A percentile compares a stretch with the other conserved stretches of the same genome.
Conservation (phyloP, 1,140 invertebrate species). For the Hesperophylax magnus region DNA sequence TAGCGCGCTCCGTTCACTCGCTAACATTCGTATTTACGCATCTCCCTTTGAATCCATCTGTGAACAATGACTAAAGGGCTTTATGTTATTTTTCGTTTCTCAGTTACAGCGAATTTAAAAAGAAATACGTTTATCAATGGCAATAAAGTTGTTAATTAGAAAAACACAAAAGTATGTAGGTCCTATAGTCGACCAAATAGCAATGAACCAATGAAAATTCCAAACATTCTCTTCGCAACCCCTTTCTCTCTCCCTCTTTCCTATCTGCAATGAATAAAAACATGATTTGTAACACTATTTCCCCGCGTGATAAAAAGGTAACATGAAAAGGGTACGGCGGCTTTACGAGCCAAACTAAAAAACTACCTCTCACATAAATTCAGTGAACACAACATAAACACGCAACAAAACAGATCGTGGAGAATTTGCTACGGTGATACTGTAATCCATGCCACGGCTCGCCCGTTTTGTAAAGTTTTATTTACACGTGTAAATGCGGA, state of each 20-base stretch:
- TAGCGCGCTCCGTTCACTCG: no score
- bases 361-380: neutral
- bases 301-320: constrained; percentile 45
- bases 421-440: neutral
- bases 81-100: no score
- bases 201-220: no score
- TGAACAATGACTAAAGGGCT: no score
- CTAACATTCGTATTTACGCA: no score
- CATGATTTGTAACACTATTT: constrained; percentile 57
- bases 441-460: constrained; percentile 20
- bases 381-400: neutral
- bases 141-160: no score
- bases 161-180: no score
- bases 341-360: constrained; percentile 32
- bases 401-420: neutral
- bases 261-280: constrained; percentile 55
- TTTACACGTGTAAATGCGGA: constrained; percentile 57
- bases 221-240: neutral
- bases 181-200: no score
- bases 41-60: no score
- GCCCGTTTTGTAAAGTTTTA: constrained; percentile 52
- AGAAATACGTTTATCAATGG: no score
- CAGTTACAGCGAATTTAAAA: no score
- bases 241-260: neutral
- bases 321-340: constrained; percentile 47